Evolutionary conservation across 2,888 invertebrate genomes (phyloP).

Genomic region (Lasioglossum figueresi): DNA sequence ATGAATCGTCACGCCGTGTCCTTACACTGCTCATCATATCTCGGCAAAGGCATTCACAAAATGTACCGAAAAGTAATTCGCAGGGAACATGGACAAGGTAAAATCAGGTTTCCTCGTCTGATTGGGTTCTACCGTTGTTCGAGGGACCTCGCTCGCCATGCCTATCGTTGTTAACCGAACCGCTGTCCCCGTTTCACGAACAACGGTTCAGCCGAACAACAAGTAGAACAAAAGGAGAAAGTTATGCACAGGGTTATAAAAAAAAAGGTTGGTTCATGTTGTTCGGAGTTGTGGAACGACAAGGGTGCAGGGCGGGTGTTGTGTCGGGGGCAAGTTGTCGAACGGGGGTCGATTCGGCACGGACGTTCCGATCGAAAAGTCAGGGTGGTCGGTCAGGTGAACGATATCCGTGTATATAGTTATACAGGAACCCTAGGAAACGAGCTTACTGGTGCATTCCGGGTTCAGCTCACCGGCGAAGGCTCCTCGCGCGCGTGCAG

Average conservation of each 20-base stretch:
- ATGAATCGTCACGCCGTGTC: no score
- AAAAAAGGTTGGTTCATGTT: slow-evolving; percentile 19
- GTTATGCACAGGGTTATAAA: not conserved
- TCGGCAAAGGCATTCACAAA: no score
- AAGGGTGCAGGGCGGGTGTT: not conserved
- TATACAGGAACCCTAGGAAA: slow-evolving; percentile 70
- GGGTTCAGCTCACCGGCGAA: slow-evolving; percentile 70
- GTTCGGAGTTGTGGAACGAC: slow-evolving; percentile 1
- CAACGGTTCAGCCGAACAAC: not conserved
- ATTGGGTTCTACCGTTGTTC: not conserved
- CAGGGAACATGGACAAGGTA: no score
- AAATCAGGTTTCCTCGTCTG: not conserved
- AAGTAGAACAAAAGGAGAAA: slow-evolving; percentile 14
- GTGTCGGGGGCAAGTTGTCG: not conserved
- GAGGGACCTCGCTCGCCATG: not conserved
- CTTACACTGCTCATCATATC: no score
- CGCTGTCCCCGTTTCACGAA: not conserved
- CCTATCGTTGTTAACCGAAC: not conserved
- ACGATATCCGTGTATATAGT: slow-evolving; percentile 70
- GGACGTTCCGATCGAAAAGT: slow-evolving; percentile 67
- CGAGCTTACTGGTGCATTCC: slow-evolving; percentile 72
- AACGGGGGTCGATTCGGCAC: slow-evolving; percentile 56
- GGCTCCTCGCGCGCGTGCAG: slow-evolving; percentile 72
- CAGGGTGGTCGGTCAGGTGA: slow-evolving; percentile 72
- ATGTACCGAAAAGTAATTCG: no score